These are phyloP conservation scores for Lamellibrachia columna DNA, from an alignment of 2,888 invertebrate genomes.

Conservation along the genomic window DNA sequence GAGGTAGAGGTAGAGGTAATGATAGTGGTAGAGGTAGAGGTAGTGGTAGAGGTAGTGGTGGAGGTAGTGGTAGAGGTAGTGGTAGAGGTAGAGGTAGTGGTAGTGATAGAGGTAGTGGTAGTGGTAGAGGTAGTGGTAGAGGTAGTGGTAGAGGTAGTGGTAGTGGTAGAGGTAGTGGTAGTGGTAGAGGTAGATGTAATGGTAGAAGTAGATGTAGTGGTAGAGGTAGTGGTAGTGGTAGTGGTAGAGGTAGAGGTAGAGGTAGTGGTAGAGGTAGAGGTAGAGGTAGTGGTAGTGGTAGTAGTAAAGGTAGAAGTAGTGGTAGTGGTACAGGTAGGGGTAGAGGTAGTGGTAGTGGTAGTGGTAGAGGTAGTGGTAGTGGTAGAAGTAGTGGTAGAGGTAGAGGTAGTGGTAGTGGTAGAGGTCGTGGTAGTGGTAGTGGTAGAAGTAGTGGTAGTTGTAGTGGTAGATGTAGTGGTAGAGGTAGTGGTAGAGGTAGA, in stretches of 20 bases:
- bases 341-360: not conserved
- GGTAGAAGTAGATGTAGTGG: not conserved
- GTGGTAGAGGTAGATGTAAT: not conserved
- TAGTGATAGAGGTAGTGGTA: not conserved
- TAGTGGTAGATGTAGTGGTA: no score
- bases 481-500: no score
- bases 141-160: not conserved
- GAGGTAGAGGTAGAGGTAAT: no score
- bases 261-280: no score
- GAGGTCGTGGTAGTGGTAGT: no score
- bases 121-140: not conserved
- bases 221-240: constrained; percentile 13
- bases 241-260: not conserved
- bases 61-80: no score
- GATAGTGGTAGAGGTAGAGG: not conserved
- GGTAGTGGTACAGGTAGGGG: no score
- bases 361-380: not conserved
- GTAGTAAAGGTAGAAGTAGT: not conserved
- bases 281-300: not conserved
- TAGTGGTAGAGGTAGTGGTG: not conserved
- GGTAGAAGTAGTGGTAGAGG: no score
- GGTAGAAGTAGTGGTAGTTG: no score
- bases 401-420: no score
- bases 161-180: not conserved
- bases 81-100: not conserved